Percentiles rank a stretch among this genome's conserved stretches.
Conservation (phyloP, 2,888 invertebrate species). For the Drosophila pseudotakahashii region DNA sequence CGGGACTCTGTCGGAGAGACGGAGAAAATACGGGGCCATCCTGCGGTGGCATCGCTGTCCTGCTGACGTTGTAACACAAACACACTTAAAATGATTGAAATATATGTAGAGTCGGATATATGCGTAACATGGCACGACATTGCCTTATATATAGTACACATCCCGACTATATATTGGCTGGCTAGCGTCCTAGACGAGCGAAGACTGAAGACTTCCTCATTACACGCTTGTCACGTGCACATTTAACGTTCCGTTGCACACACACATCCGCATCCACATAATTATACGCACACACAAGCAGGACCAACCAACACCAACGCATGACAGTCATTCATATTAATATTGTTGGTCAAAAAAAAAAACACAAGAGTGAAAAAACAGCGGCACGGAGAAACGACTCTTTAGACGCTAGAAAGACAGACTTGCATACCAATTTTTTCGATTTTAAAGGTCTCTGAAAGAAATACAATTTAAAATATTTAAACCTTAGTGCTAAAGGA, state of each 20-base stretch:
- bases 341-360: slow-evolving; percentile 66
- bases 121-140: slow-evolving; percentile 70
- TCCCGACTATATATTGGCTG: slow-evolving; percentile 54
- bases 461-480: slow-evolving; percentile 6
- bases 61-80: slow-evolving; percentile 70
- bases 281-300: slow-evolving; percentile 39
- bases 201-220: slow-evolving; percentile 72
- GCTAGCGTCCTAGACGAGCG: slow-evolving; percentile 34
- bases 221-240: slow-evolving; percentile 80
- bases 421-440: slow-evolving; percentile 46
- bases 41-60: slow-evolving; percentile 43
- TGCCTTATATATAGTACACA: slow-evolving; percentile 47
- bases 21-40: slow-evolving; percentile 27
- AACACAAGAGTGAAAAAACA: slow-evolving; percentile 11
- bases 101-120: slow-evolving; percentile 66
- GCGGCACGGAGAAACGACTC: slow-evolving; percentile 21
- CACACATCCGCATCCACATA: slow-evolving; percentile 42
- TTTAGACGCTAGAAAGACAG: slow-evolving; percentile 22
- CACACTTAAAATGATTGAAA: slow-evolving; percentile 80
- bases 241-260: slow-evolving; percentile 75
- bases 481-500: not conserved
- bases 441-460: not conserved
- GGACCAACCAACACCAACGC: slow-evolving; percentile 45
- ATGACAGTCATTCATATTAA: slow-evolving; percentile 75
- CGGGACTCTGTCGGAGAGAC: not conserved